Conservation (phyloP, 1,140 invertebrate species). For the Littorina saxatilis region DNA sequence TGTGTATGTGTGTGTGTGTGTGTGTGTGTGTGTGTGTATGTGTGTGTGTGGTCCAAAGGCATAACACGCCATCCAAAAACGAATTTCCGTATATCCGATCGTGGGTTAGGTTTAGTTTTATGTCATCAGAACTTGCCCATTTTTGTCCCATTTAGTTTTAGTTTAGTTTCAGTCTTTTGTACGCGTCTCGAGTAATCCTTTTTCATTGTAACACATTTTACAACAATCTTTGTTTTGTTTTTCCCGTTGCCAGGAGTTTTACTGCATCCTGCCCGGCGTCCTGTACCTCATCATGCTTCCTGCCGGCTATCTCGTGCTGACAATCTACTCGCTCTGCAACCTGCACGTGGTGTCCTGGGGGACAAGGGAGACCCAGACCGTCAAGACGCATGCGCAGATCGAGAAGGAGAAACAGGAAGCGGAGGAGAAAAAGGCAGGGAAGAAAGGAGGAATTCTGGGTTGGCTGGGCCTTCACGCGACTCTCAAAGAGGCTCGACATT, state of each 20-base stretch:
- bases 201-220: too few species aligned
- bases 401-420: constrained; percentile 72
- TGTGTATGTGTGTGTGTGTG: too few species aligned
- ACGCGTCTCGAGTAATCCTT: too few species aligned
- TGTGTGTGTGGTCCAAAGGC: too few species aligned
- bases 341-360: constrained; percentile 71
- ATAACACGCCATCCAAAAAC: too few species aligned
- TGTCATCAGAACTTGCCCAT: too few species aligned
- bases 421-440: constrained; percentile 55
- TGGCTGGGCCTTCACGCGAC: constrained; percentile 51
- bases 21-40: too few species aligned
- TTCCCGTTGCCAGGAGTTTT: constrained; percentile 64
- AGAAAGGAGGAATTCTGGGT: constrained; percentile 69
- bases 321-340: constrained; percentile 71
- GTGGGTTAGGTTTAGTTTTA: too few species aligned
- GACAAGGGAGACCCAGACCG: constrained; percentile 59
- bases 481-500: constrained; percentile 54
- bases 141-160: too few species aligned
- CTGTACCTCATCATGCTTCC: constrained; percentile 72
- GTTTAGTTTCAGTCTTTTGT: too few species aligned
- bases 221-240: too few species aligned
- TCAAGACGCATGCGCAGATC: constrained; percentile 28
- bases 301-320: constrained; percentile 70
- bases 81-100: too few species aligned
- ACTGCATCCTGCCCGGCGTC: constrained; percentile 64